Conservation (phyloP, 2,888 invertebrate genomes). For the Beris morrisii region DNA sequence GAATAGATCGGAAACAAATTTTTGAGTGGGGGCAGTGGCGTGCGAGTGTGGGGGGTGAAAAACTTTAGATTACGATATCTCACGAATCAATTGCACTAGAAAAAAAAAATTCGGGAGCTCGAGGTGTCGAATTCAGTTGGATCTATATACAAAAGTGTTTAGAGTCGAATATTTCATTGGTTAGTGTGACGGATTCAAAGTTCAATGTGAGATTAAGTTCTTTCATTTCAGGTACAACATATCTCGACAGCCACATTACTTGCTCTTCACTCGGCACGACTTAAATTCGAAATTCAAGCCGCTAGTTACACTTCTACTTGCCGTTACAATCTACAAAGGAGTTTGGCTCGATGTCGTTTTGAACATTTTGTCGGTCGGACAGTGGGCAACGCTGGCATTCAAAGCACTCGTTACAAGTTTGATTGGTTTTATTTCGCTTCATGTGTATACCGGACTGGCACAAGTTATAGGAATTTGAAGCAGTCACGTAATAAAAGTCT, state of each 20-base stretch:
- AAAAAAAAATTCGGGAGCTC: too few species aligned
- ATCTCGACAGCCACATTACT: slow-evolving; percentile 84
- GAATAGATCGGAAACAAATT: too few species aligned
- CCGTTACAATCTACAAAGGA: slow-evolving; percentile 75
- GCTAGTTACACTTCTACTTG: slow-evolving; percentile 69
- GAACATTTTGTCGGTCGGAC: slow-evolving; percentile 61
- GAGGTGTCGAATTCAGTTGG: slow-evolving; percentile 98
- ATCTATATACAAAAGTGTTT: slow-evolving; percentile 92
- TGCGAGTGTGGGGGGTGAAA: too few species aligned
- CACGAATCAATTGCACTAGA: too few species aligned
- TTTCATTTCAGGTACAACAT: slow-evolving; percentile 69
- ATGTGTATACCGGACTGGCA: slow-evolving; percentile 75
- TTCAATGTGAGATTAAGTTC: slow-evolving; percentile 11
- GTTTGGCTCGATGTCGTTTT: slow-evolving; percentile 70
- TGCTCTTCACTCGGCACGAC: slow-evolving; percentile 85
- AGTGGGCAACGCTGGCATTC: slow-evolving; percentile 70
- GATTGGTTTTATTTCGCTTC: slow-evolving; percentile 68
- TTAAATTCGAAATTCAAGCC: slow-evolving; percentile 74
- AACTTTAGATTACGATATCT: too few species aligned
- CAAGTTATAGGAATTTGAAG: slow-evolving; percentile 66
- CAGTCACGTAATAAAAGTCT: not conserved
- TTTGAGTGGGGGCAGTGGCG: too few species aligned
- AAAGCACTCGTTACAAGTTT: slow-evolving; percentile 68
- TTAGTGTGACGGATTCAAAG: slow-evolving; percentile 51
- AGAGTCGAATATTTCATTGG: slow-evolving; percentile 89